Evolutionary conservation across 2,113 vertebrate species (phyloP).

Genomic region (Colinus virginianus): DNA sequence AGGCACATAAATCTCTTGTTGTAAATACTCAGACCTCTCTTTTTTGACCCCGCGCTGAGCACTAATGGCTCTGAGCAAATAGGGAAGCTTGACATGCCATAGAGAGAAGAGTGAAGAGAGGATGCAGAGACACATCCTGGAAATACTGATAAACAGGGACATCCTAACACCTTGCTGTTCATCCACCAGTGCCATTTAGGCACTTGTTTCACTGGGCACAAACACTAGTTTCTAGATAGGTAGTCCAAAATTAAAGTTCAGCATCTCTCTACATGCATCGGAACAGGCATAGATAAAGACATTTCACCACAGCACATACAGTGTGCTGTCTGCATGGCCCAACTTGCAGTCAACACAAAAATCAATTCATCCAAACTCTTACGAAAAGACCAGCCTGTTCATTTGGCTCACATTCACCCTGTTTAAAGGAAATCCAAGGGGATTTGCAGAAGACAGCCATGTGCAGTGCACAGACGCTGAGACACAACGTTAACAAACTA

Average conservation of each 20-base stretch:
- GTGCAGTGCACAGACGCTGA: background rate
- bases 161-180: background rate
- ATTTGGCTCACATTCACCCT: background rate
- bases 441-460: background rate
- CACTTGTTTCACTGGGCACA: background rate
- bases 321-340: background rate
- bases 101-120: background rate
- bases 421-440: background rate
- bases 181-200: background rate
- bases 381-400: background rate
- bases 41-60: background rate
- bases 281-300: background rate
- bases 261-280: background rate
- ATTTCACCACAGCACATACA: background rate
- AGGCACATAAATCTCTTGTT: background rate
- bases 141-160: background rate
- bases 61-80: background rate
- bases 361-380: background rate
- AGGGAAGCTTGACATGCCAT: background rate
- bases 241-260: background rate
- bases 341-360: background rate
- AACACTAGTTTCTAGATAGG: background rate
- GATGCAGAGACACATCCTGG: background rate
- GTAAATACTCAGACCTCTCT: background rate
- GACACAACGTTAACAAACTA: background rate